Base-by-base conservation (phyloP, 2,113 vertebrate species). In the Microcebus jonahi region DNA sequence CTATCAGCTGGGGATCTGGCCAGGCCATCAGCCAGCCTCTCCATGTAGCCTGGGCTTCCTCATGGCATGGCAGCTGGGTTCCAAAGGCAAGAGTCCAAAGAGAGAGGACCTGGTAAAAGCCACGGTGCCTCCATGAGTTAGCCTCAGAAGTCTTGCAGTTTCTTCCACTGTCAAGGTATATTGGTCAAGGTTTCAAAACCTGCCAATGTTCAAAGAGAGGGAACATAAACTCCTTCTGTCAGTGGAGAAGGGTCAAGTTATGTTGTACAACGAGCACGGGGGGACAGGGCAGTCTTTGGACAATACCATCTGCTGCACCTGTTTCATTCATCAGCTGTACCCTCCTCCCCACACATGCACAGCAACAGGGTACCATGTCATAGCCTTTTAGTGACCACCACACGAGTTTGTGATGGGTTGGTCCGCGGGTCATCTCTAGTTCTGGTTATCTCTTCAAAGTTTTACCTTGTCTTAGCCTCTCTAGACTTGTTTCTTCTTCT, bases 341-440 rank as follows among this genome's bases (percentile, higher is more conserved):
- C 34, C 48, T 31, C 67, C 0, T n/a, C 23, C 14, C 25, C 25
- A 59, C 34, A 31, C 1, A 0, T 8, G 36, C 6, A 34, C 18
- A 53, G 29, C 55, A 27, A 2, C 23, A 45, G 39, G 34, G n/a
- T 5, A 48, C 23, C 21, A 3, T 31, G 34, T 34, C 36, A 45
- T 21, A 53, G 65, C 9, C 57, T 29, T 73, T 82, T 57, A 27
- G 65, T 8, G 20, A 13, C 67, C 48, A 5, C 12, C 5, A 9
- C 21, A n/a, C 1, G 0, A 15, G 71, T 50, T 53, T 18, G 7
- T 59, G 31, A 11, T 21, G 17, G 55, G 13, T 18, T 5, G 13
- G 0, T 25, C 17, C 4, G 5, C 27, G n/a, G 4, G 7, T 20
- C 4, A 11, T 6, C 29, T 83, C 6, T 39, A 13, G 18, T 45